Evolutionary conservation across 2,113 vertebrate species (phyloP).

Genomic region (Steatornis caripensis): DNA sequence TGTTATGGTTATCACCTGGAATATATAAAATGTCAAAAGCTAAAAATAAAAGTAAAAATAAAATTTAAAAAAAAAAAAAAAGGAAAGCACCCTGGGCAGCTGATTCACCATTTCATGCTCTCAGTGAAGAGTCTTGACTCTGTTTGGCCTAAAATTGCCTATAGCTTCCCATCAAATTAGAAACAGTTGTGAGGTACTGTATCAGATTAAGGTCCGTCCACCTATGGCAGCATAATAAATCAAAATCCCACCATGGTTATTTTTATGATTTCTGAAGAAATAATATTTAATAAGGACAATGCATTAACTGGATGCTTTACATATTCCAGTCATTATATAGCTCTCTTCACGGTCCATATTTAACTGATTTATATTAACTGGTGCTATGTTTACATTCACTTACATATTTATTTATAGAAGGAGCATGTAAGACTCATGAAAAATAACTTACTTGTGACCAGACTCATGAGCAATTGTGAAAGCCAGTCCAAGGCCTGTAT

Average conservation of each 20-base stretch:
- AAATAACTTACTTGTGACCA: constrained; percentile 90
- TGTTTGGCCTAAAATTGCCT: neutral
- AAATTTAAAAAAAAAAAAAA: too few relatives aligned
- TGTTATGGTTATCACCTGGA: neutral
- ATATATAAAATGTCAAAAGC: neutral
- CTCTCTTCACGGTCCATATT: neutral
- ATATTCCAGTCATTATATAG: neutral
- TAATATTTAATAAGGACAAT: neutral
- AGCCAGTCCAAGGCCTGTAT: constrained; percentile 93
- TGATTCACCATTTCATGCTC: neutral
- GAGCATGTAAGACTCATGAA: neutral
- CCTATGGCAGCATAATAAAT: neutral
- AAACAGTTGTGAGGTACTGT: neutral
- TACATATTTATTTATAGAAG: neutral
- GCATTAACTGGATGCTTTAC: neutral
- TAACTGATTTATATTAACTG: neutral
- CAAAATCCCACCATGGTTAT: neutral
- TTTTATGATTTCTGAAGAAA: neutral
- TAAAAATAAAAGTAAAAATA: neutral
- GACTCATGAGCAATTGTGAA: constrained; percentile 98
- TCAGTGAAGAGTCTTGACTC: neutral
- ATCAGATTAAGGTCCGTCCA: neutral
- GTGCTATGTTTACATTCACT: neutral
- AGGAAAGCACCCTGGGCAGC: neutral
- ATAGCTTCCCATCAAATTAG: neutral